Evolutionary conservation across 64 coral and sea anemone genomes (phyloP).

Genomic region (Actinia tenebrosa): DNA sequence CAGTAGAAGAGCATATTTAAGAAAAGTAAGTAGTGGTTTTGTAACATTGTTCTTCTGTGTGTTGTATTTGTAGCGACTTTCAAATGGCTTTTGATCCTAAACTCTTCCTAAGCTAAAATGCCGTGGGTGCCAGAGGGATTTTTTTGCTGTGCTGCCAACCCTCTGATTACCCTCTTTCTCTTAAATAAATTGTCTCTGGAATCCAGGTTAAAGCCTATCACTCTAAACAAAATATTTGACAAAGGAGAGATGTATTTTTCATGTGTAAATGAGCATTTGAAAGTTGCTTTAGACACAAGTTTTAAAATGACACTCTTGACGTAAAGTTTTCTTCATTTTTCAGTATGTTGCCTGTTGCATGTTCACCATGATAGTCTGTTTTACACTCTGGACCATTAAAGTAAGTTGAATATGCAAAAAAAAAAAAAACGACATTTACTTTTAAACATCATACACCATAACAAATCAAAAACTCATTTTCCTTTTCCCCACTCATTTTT

Average conservation of each 20-base stretch:
- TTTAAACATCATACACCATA: not conserved
- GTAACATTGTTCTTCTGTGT: not conserved
- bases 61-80: not conserved
- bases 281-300: no score
- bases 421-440: no score
- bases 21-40: slow-evolving; percentile 37
- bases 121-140: no score
- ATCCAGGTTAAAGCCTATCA: no score
- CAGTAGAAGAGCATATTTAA: slow-evolving; percentile 19
- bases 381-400: slow-evolving; percentile 13
- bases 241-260: no score
- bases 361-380: slow-evolving; percentile 8
- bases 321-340: not conserved
- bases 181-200: no score
- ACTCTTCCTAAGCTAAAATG: no score
- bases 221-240: no score
- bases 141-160: no score
- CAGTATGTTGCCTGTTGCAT: not conserved
- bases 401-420: not conserved
- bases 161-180: no score
- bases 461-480: not conserved
- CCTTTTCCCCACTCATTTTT: not conserved
- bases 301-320: no score
- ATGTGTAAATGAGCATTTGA: no score
- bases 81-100: not conserved